Evolutionary conservation across 2,797 vertebrate genomes (phyloP), one percentile per base, ranked within the genome.

Genomic region (Epinephelus awoara): DNA sequence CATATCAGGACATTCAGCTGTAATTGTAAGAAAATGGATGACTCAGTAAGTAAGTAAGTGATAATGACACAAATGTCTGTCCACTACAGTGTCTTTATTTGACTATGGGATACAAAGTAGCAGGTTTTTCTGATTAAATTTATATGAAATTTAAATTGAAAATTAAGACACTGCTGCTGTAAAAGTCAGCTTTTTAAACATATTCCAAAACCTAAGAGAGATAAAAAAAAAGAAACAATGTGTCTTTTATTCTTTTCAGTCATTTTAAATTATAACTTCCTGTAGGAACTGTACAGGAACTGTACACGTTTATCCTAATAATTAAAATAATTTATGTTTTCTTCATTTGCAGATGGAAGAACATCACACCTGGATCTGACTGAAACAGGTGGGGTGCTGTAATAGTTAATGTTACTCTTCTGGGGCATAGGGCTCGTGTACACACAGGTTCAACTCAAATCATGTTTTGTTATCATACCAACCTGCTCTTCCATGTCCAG

Each of bases 381-480:
- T 40, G 2, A 44, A 54, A 51, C n/a, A 66, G 13, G 9, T 46
- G 42, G 12, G 29, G 6, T 51, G 27, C 34, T 57, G n/a, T 47
- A 29, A 56, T 3, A 12, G 47, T 52, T 6, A 21, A 42, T 38
- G 55, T 19, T 67, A 23, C 34, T 25, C 4, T 46, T 13, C 44
- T 64, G 56, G 34, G 56, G 34, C 27, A 17, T 49, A 23, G 29
- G 38, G 29, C 58, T 18, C 0, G 1, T 9, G 25, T 38, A 56
- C 29, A 72, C n/a, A 61, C 2, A 27, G 23, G 29, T 15, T 58
- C 21, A 74, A 52, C 54, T 49, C n/a, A 66, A 25, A 52, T 38
- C 14, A 57, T 44, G 3, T 67, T 54, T 8, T 73, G 25, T 27
- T 54, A 29, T 56, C 1, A 73, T 46, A 29, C 6, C 51, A 40